Base-by-base conservation (phyloP, 2,113 vertebrate species). In the Oreochromis niloticus region DNA sequence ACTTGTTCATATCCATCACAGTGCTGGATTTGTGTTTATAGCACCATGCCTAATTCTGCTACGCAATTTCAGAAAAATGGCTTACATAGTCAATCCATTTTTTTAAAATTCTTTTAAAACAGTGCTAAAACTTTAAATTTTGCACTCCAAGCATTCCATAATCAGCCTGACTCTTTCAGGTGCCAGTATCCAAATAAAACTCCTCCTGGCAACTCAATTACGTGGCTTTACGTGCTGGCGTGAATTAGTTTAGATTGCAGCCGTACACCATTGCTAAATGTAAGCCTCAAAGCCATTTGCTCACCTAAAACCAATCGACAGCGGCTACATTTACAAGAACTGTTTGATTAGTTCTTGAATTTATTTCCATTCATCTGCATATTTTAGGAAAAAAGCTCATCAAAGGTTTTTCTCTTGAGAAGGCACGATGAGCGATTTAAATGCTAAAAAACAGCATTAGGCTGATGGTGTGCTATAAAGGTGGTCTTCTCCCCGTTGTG, bases 321-420 rank as follows among this genome's bases (percentile, higher is more conserved):
- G 81, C 10, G 17, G 87, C 80, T 61, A 41, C 80, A 59, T 88
- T 84, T 61, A 90, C 90, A 88, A 85, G 52, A 56, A 87, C 41
- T 83, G 91, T 91, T 87, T 93, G 93, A 95, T 94, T 92, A 93
- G 86, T 85, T 89, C 75, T 59, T 89, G 94, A 90, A 96, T 96
- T 78, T n/a, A 95, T 96, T 96, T 94, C 85, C 94, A 95, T 96
- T 88, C 10, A 92, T 96, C 93, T 94, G 91, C 95, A 95, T 95
- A 85, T 66, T 90, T 91, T 90, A 90, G 68, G 87, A 84, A 81
- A 48, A 71, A 73, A 50, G 91, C 91, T 91, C 90, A 94, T 96
- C 94, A 95, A 93, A 95, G 96, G 96, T 24, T 90, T 94, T 41
- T 91, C 91, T 92, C 90, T 92, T 91, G 94, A 93, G 81, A 88